Conservation (phyloP, 1,140 invertebrate species). For the Yoshiicerus persimilis region DNA sequence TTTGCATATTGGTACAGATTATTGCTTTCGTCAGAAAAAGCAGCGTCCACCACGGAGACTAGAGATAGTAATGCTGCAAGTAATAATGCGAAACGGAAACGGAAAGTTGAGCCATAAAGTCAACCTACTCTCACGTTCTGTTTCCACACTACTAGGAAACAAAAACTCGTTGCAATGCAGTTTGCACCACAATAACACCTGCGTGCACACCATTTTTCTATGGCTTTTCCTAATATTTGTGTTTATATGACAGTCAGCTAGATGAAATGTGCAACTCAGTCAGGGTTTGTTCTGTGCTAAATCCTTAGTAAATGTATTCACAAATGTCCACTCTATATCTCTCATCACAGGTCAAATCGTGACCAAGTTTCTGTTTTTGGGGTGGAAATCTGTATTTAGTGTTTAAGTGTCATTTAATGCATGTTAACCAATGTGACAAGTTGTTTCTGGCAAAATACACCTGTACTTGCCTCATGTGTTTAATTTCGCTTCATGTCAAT, state of each 20-base stretch:
- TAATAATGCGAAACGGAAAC: conserved; percentile 23
- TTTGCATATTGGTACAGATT: conserved; percentile 9
- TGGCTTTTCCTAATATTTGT: background rate
- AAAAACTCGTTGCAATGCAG: conserved; percentile 23
- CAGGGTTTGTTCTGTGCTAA: background rate
- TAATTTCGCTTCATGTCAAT: background rate
- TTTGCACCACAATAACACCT: conserved; percentile 18
- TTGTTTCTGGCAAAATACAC: background rate
- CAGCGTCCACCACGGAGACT: background rate
- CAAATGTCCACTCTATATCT: background rate
- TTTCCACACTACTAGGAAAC: conserved; percentile 19
- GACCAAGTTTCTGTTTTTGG: background rate
- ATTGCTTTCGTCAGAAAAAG: background rate
- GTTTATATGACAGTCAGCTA: background rate
- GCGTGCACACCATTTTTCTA: background rate
- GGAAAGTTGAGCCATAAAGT: conserved; percentile 28
- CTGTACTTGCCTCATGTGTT: background rate
- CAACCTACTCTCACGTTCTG: conserved; percentile 44
- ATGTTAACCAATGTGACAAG: background rate
- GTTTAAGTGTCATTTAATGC: background rate
- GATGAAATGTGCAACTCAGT: background rate
- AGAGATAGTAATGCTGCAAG: background rate
- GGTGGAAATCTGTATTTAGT: background rate
- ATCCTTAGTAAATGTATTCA: background rate
- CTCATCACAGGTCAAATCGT: background rate